Conservation (phyloP, 2,888 invertebrate genomes). For the Melipona beecheii region DNA sequence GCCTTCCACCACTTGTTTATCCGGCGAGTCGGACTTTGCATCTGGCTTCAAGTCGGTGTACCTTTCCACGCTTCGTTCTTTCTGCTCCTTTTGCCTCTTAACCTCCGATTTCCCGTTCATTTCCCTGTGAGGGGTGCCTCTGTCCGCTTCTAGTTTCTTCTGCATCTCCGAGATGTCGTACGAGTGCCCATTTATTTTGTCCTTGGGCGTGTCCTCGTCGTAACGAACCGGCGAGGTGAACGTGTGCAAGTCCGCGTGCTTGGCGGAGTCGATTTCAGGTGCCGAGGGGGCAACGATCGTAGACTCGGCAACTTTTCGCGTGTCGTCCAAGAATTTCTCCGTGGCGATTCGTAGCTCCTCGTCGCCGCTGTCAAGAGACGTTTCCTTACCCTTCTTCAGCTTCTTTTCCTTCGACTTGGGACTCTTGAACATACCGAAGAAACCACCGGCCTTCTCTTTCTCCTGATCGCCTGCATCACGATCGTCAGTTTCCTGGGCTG, state of each 20-base stretch:
- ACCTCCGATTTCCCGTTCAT: constrained; percentile 56
- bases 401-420: constrained; percentile 78
- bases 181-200: constrained; percentile 72
- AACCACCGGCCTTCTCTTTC: constrained; percentile 71
- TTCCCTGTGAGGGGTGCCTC: constrained; percentile 28
- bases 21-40: constrained; percentile 23
- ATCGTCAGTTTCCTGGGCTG: constrained; percentile 55
- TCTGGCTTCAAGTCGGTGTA: not conserved
- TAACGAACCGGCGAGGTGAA: constrained; percentile 60
- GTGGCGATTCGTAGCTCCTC: constrained; percentile 68
- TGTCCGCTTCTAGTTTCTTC: constrained; percentile 29
- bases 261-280: constrained; percentile 18
- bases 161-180: constrained; percentile 67
- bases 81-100: constrained; percentile 38
- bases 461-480: constrained; percentile 58
- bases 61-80: constrained; percentile 41
- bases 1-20: constrained; percentile 31
- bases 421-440: constrained; percentile 80
- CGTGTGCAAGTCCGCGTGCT: constrained; percentile 43
- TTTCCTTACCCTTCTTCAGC: constrained; percentile 66
- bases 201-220: constrained; percentile 70
- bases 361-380: constrained; percentile 72
- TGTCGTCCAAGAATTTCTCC: constrained; percentile 77
- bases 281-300: not conserved
- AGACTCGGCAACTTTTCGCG: constrained; percentile 66